Conservation (phyloP, 2,113 vertebrate genomes). For the Rattus norvegicus region DNA sequence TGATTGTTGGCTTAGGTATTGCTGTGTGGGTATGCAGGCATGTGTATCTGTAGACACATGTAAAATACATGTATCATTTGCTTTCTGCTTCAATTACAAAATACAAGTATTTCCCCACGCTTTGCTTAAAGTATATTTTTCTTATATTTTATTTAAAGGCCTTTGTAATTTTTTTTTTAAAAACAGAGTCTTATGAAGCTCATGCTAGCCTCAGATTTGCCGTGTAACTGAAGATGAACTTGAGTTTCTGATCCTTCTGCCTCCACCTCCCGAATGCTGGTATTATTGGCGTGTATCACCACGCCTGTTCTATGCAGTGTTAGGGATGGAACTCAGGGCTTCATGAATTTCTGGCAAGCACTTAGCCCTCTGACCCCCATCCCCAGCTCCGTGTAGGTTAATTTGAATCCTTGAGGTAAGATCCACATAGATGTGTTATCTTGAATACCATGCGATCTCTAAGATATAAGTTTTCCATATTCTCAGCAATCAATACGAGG, state of each 20-base stretch:
- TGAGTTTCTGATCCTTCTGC: background rate
- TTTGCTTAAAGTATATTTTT: background rate
- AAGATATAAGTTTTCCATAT: background rate
- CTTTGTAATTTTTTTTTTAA: background rate
- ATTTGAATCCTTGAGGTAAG: background rate
- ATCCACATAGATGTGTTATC: too few species aligned
- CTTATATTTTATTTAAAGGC: conserved; percentile 36
- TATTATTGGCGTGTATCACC: too few species aligned
- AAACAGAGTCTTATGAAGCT: background rate
- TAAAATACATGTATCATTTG: background rate
- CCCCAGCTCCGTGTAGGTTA: background rate
- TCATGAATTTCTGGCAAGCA: background rate
- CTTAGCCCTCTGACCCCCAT: background rate
- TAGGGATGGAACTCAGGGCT: background rate
- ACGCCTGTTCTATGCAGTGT: background rate
- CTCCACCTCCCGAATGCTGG: background rate
- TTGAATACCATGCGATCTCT: background rate
- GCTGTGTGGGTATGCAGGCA: background rate
- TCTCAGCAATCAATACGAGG: background rate
- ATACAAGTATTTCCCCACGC: background rate
- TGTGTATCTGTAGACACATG: background rate
- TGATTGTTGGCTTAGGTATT: background rate
- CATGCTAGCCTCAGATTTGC: background rate
- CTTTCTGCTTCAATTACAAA: conserved; percentile 43
- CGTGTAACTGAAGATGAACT: background rate